phyloP scores from a whole-genome alignment of 2,113 vertebrate species.

The Eudorcas thomsonii region DNA sequence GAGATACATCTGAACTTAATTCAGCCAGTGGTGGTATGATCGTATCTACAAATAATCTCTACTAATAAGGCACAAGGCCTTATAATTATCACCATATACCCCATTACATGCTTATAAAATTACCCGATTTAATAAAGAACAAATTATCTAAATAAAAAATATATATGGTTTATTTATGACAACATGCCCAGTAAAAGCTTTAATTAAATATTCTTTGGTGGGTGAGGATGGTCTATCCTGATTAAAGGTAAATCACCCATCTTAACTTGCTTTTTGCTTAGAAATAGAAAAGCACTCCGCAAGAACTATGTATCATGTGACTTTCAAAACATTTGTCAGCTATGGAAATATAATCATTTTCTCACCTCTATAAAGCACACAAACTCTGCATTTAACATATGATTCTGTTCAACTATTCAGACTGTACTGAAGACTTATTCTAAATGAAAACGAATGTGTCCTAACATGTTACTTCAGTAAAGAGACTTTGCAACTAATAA shows the following conservation, averaged over 20 bases:
- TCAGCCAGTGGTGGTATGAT: background rate
- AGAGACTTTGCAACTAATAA: background rate
- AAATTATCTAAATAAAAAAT: conserved; percentile 1
- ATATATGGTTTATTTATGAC: background rate
- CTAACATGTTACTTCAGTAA: background rate
- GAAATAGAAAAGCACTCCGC: background rate
- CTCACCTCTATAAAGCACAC: background rate
- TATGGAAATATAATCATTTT: background rate
- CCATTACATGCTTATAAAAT: background rate
- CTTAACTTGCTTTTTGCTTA: conserved; percentile 44
- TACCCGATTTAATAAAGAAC: background rate
- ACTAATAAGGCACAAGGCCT: background rate
- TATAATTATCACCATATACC: background rate
- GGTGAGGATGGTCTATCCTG: background rate
- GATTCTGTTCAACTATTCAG: background rate
- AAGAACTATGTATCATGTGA: background rate
- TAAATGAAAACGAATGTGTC: background rate
- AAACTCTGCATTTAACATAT: background rate
- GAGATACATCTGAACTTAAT: background rate
- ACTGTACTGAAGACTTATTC: background rate
- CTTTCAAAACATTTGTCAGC: background rate
- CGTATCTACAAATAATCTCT: background rate
- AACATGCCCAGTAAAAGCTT: background rate
- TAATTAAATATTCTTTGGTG: background rate
- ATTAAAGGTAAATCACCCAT: background rate